These are phyloP conservation scores for Malacoctenus gilli DNA, from an alignment of 2,797 vertebrate genomes.

Conservation along the genomic window DNA sequence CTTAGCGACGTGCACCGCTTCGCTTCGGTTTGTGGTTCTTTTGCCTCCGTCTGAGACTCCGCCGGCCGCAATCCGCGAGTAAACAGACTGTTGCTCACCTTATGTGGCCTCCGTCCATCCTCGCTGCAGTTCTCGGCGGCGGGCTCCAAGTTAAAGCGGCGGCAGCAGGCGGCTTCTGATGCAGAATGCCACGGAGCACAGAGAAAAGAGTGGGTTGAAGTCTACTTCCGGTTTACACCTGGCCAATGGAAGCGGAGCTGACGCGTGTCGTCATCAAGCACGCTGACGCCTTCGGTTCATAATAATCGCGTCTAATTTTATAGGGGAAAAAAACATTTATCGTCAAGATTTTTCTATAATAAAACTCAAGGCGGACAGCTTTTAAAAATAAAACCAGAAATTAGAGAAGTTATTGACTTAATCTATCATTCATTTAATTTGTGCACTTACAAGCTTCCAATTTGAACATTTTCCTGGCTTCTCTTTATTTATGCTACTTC, in stretches of 20 bases:
- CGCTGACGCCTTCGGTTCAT: conserved; percentile 32
- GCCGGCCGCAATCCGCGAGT: too few relatives aligned
- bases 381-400: too few relatives aligned
- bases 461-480: too few relatives aligned
- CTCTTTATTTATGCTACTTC: too few relatives aligned
- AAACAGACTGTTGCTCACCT: conserved; percentile 43
- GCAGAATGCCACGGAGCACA: conserved; percentile 76
- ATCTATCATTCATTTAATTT: too few relatives aligned
- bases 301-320: conserved; percentile 9
- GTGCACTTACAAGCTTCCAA: too few relatives aligned
- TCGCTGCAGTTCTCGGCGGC: background rate
- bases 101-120: conserved; percentile 11
- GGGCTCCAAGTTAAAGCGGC: background rate
- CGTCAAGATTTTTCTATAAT: too few relatives aligned
- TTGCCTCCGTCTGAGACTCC: background rate
- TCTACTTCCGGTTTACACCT: conserved; percentile 61
- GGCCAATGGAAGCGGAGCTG: conserved; percentile 60
- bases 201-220: conserved; percentile 47
- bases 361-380: too few relatives aligned
- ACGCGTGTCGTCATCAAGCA: conserved; percentile 58
- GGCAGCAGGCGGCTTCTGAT: conserved; percentile 6
- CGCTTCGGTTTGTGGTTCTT: conserved; percentile 27
- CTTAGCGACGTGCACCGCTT: conserved; percentile 26
- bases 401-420: too few relatives aligned
- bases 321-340: too few relatives aligned